These are phyloP conservation scores for Channa striata DNA, from an alignment of 2,797 vertebrate genomes.

Conservation along the genomic window DNA sequence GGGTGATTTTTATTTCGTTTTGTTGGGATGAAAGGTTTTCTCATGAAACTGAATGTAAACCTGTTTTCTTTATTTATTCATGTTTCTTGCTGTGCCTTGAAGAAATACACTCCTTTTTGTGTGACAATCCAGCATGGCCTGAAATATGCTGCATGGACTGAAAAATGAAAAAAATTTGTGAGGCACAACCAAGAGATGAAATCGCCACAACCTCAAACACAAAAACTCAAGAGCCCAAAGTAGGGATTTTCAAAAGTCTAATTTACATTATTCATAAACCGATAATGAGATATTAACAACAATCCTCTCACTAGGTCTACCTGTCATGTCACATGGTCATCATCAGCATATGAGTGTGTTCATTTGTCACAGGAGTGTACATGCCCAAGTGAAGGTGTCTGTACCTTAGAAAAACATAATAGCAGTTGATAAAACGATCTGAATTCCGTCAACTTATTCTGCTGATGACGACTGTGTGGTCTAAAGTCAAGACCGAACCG, in stretches of 20 bases:
- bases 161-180: slow-evolving; percentile 60
- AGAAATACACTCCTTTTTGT: slow-evolving; percentile 66
- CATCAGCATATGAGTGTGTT: slow-evolving; percentile 9
- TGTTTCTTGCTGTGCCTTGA: slow-evolving; percentile 87
- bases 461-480: slow-evolving; percentile 12
- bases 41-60: slow-evolving; percentile 76
- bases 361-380: neutral
- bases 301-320: neutral
- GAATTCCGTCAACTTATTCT: slow-evolving; percentile 1
- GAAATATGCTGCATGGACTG: slow-evolving; percentile 85
- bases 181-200: slow-evolving; percentile 55
- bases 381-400: neutral
- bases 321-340: neutral
- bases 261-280: slow-evolving; percentile 7
- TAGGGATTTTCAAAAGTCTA: slow-evolving; percentile 5
- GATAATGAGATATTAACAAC: slow-evolving; percentile 17
- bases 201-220: slow-evolving; percentile 31
- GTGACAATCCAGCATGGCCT: slow-evolving; percentile 88
- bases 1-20: slow-evolving; percentile 36
- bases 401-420: no score
- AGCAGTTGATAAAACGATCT: no score
- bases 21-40: slow-evolving; percentile 31
- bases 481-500: neutral
- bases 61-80: slow-evolving; percentile 58
- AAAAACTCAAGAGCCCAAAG: slow-evolving; percentile 20